Conservation (phyloP, 1,140 invertebrate genomes). For the Daktulosphaira vitifoliae region DNA sequence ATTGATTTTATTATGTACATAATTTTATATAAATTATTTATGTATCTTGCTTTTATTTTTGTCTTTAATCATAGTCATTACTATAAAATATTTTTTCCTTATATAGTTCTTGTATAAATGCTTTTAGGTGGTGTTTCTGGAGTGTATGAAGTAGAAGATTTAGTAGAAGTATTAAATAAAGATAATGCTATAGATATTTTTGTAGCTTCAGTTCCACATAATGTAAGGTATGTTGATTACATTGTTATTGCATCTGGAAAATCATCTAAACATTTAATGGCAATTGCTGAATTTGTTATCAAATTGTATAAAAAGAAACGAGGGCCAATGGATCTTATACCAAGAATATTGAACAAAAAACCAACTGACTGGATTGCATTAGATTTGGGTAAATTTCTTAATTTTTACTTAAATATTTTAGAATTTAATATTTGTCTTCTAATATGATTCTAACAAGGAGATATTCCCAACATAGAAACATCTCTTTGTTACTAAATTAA, state of each 20-base stretch:
- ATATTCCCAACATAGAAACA: no score
- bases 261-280: constrained; percentile 64
- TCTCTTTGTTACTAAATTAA: no score
- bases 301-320: constrained; percentile 68
- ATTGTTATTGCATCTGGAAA: constrained; percentile 67
- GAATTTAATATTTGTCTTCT: no score
- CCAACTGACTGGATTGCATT: constrained; percentile 75
- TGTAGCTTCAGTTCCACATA: constrained; percentile 63
- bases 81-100: no score
- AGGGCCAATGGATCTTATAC: constrained; percentile 52
- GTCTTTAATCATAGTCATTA: no score
- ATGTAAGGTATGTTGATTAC: constrained; percentile 71
- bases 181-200: constrained; percentile 75
- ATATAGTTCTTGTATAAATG: no score
- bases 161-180: constrained; percentile 62
- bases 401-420: no score
- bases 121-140: constrained; percentile 64
- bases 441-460: no score
- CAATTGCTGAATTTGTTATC: constrained; percentile 65
- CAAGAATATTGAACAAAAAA: constrained; percentile 68
- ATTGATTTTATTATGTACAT: no score
- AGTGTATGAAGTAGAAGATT: constrained; percentile 78
- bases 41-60: no score
- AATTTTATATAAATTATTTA: no score
- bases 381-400: constrained; percentile 62